phyloP scores from a whole-genome alignment of 2,797 vertebrate genomes.

The Danionella dracula region DNA sequence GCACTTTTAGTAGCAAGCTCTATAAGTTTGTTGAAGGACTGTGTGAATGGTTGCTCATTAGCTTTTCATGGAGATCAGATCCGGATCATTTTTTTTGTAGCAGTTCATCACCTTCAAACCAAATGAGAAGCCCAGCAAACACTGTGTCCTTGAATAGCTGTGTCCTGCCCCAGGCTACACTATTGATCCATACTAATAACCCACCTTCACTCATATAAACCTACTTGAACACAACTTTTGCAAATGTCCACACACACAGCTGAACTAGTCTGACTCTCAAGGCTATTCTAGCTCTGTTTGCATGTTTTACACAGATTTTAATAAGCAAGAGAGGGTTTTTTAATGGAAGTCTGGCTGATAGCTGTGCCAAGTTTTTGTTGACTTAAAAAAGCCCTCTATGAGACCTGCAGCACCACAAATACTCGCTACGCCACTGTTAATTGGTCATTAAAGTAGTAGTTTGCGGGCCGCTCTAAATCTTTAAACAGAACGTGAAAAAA shows the following conservation, averaged over 20 bases:
- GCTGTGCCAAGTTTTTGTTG: constrained; percentile 56
- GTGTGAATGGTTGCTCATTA: background rate
- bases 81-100: constrained; percentile 61
- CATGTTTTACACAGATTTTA: constrained; percentile 59
- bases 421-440: constrained; percentile 70
- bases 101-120: constrained; percentile 54
- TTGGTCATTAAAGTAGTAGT: constrained; percentile 79
- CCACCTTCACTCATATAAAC: constrained; percentile 66
- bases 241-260: constrained; percentile 49
- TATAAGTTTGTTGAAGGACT: background rate
- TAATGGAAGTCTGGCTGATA: constrained; percentile 24
- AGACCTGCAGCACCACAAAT: constrained; percentile 50
- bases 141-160: constrained; percentile 66
- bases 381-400: constrained; percentile 67
- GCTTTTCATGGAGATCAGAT: constrained; percentile 34
- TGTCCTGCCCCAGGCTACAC: constrained; percentile 71
- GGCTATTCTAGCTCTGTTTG: constrained; percentile 45
- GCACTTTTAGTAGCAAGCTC: background rate
- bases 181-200: constrained; percentile 77
- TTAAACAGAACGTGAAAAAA: constrained; percentile 77
- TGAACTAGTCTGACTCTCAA: constrained; percentile 49
- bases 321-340: constrained; percentile 61
- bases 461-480: constrained; percentile 74
- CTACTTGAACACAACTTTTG: constrained; percentile 61
- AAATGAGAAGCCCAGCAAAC: constrained; percentile 68